These are phyloP conservation scores for Lycia hirtaria DNA, from an alignment of 2,888 invertebrate genomes.

Conservation along the genomic window DNA sequence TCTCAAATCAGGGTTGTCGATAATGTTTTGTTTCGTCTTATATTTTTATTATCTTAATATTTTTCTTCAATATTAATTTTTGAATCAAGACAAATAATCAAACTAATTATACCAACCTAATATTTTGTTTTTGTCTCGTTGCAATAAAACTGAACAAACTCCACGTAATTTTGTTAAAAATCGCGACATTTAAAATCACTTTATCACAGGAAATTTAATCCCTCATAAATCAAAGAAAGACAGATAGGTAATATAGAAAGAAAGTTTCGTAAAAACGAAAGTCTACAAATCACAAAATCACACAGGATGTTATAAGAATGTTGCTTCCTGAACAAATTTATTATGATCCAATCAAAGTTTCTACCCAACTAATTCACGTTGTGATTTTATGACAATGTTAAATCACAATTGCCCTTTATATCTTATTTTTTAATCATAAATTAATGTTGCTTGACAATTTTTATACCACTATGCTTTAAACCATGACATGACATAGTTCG, in stretches of 20 bases:
- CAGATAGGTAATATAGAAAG: slow-evolving; percentile 16
- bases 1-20: slow-evolving; percentile 6
- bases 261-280: slow-evolving; percentile 26
- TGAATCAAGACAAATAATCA: no score
- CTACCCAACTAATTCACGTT: slow-evolving; percentile 4
- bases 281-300: slow-evolving; percentile 18
- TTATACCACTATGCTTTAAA: no score
- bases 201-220: not conserved
- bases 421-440: not conserved
- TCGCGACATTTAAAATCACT: no score
- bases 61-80: no score
- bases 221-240: slow-evolving; percentile 18
- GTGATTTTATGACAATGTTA: slow-evolving; percentile 1
- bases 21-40: not conserved
- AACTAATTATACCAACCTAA: not conserved
- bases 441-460: no score
- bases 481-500: no score
- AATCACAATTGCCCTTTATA: not conserved
- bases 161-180: no score
- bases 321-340: slow-evolving; percentile 23
- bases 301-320: slow-evolving; percentile 26
- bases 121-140: not conserved
- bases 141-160: no score
- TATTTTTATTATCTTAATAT: not conserved
- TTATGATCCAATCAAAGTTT: slow-evolving; percentile 8